Conservation (phyloP, 2,888 invertebrate genomes). For the Caenorhabditis drosophilae region DNA sequence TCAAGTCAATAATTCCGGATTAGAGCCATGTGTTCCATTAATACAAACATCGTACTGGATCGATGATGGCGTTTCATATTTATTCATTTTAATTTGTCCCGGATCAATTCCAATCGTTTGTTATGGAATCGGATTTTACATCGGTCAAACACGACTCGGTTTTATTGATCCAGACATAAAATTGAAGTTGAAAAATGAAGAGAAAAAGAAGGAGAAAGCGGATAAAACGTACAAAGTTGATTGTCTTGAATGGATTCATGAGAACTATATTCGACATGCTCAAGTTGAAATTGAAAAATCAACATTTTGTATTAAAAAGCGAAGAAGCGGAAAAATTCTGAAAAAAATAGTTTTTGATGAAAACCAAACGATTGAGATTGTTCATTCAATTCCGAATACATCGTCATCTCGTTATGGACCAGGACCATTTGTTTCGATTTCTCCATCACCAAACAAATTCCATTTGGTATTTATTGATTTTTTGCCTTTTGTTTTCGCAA, state of each 20-base stretch:
- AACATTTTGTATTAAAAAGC: constrained; percentile 50
- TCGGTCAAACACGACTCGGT: constrained; percentile 60
- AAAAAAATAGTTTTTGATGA: constrained; percentile 81
- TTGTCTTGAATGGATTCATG: constrained; percentile 67
- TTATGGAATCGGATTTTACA: constrained; percentile 86
- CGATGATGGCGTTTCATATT: constrained; percentile 94
- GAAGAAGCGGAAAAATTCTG: constrained; percentile 86
- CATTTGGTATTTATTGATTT: too few species aligned
- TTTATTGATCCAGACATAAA: constrained; percentile 41
- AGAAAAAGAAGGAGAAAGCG: too few species aligned
- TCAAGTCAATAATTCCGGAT: constrained; percentile 76
- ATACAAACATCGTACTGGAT: constrained; percentile 85
- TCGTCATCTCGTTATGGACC: constrained; percentile 70
- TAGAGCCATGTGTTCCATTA: constrained; percentile 88
- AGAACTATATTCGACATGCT: constrained; percentile 56
- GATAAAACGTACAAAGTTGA: too few species aligned
- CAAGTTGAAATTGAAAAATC: constrained; percentile 39
- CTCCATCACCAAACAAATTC: too few species aligned
- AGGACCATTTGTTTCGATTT: constrained; percentile 79
- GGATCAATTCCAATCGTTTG: constrained; percentile 90
- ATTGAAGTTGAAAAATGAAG: constrained; percentile 25
- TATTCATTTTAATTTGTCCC: constrained; percentile 89
- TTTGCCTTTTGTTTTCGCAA: too few species aligned
- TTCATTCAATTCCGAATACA: constrained; percentile 74
- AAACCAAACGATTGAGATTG: constrained; percentile 71